Percentiles rank a stretch among this genome's conserved stretches.
Conservation (phyloP, 2,113 vertebrate species). For the Nothobranchius kuhntae region DNA sequence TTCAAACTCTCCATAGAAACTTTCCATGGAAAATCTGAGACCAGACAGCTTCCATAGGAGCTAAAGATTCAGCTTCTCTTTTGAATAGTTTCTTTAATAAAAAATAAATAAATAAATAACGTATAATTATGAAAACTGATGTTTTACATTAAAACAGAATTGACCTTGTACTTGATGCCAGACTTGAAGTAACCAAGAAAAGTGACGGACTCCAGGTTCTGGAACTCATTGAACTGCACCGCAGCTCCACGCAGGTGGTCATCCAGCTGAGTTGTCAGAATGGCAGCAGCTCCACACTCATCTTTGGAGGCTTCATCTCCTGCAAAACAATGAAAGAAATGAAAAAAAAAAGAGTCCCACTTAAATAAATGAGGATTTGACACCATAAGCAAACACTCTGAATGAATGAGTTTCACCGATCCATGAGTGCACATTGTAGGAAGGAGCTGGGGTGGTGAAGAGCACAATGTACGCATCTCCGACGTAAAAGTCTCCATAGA, state of each 20-base stretch:
- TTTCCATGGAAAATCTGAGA: conserved; percentile 6
- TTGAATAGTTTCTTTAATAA: background rate
- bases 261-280: conserved; percentile 75
- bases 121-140: no score
- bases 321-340: conserved; percentile 22
- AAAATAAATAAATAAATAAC: no score
- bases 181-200: conserved; percentile 75
- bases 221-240: conserved; percentile 70
- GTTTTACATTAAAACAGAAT: no score
- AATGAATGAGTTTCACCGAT: conserved; percentile 53
- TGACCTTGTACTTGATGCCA: conserved; percentile 77
- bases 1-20: conserved; percentile 39
- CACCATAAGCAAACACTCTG: no score
- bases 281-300: conserved; percentile 69
- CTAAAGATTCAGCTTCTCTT: background rate
- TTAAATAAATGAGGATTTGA: background rate
- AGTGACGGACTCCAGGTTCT: conserved; percentile 67
- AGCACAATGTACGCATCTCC: conserved; percentile 78
- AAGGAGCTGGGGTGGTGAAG: conserved; percentile 45
- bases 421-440: conserved; percentile 74
- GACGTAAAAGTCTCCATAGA: conserved; percentile 69
- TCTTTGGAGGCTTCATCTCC: conserved; percentile 66
- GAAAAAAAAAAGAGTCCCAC: background rate
- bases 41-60: background rate
- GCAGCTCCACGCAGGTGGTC: conserved; percentile 51